Evolutionary conservation across 2,113 vertebrate species (phyloP), one percentile per base, ranked within the genome.

Genomic region (Sylvietta virens): DNA sequence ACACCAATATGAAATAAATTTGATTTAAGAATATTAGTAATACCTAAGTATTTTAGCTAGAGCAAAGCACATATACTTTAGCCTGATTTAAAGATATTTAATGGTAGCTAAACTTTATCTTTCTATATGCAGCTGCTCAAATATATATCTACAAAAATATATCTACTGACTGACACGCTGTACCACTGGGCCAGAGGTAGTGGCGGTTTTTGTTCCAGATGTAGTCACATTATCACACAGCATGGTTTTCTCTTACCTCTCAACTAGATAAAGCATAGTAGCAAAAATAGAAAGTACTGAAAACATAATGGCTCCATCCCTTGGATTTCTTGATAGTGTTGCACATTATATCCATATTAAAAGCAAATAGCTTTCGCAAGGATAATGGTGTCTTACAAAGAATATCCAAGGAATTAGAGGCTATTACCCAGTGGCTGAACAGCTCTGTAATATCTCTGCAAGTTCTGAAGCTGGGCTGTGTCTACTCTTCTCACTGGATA

Each of bases 341-440:
- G 80, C 80, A 71, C 26, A 56, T 93, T 89, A 89, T 20, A 95
- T 62, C 65, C 42, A 47, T 92, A 88, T 93, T 96, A 97, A 97
- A 94, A 97, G 87, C 44, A 97, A 95, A 95, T 77, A 95, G 56
- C 66, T 78, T 92, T 93, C 86, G 54, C 42, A 81, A 69, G 73
- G 89, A 94, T 95, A 96, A 96, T 73, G 79, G 28, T 82, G 61
- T 92, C 86, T 94, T 72, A 81, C 60, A 96, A 96, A 92, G 84
- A 92, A 94, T 60, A 67, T 45, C 33, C 48, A 88, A 94, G 91
- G 77, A 95, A 96, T 94, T 86, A 85, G 56, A 44, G 26, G 42
- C 61, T 86, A 82, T 97, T 94, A 97, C 40, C 30, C 71, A 90
- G 66, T 47, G 78, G 44, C 50, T 95, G 79, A 92, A 91, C 74